Evolutionary conservation across 2,113 vertebrate species (phyloP).

Genomic region (human (Homo sapiens)): GRCh38 chr16:79339501-79340000

Average conservation of each 20-base stretch:
- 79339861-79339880: background rate
- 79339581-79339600: background rate
- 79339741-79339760: background rate
- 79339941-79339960: conserved; percentile 70
- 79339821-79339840: background rate
- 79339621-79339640: too few species aligned
- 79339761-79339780: background rate
- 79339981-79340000: conserved; percentile 59
- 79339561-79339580: background rate
- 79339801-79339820: conserved; percentile 28
- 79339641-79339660: background rate
- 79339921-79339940: conserved; percentile 59
- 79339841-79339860: background rate
- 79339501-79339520: background rate
- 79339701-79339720: background rate
- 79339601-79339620: background rate
- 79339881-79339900: background rate
- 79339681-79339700: background rate
- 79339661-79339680: too few species aligned
- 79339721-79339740: background rate
- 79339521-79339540: background rate
- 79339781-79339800: background rate
- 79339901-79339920: conserved; percentile 58
- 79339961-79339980: conserved; percentile 64
- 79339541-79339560: background rate